These are phyloP conservation scores for Homarus gammarus DNA, from an alignment of 2,888 invertebrate genomes.

Conservation along the genomic window DNA sequence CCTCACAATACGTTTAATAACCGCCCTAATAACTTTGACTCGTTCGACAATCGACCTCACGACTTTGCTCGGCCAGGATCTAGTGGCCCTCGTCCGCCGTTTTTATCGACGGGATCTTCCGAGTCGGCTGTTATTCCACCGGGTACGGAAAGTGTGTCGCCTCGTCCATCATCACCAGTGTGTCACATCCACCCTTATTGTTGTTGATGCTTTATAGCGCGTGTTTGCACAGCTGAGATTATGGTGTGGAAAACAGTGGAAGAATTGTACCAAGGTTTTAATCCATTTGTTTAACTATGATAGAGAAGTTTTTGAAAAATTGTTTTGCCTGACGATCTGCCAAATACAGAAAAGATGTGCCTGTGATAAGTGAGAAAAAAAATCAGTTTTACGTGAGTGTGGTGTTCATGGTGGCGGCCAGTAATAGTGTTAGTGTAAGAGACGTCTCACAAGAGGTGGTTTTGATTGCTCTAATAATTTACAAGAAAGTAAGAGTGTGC, in stretches of 20 bases:
- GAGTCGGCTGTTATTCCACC: slow-evolving; percentile 28
- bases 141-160: slow-evolving; percentile 49
- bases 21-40: slow-evolving; percentile 31
- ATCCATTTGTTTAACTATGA: too few species aligned
- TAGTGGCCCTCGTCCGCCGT: slow-evolving; percentile 33
- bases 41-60: slow-evolving; percentile 58
- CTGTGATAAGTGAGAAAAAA: too few species aligned
- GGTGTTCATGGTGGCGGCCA: too few species aligned
- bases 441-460: background rate
- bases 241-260: too few species aligned
- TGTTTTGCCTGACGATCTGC: too few species aligned
- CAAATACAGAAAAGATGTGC: too few species aligned
- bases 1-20: slow-evolving; percentile 39
- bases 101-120: background rate
- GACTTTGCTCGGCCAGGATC: slow-evolving; percentile 43
- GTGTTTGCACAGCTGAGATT: background rate
- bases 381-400: too few species aligned
- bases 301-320: too few species aligned
- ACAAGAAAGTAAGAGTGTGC: background rate
- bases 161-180: too few species aligned
- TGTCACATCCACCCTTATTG: too few species aligned
- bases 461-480: background rate
- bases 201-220: background rate
- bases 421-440: too few species aligned
- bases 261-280: too few species aligned